Conservation (phyloP, 2,888 invertebrate genomes). For the Bruchidius siliquastri region DNA sequence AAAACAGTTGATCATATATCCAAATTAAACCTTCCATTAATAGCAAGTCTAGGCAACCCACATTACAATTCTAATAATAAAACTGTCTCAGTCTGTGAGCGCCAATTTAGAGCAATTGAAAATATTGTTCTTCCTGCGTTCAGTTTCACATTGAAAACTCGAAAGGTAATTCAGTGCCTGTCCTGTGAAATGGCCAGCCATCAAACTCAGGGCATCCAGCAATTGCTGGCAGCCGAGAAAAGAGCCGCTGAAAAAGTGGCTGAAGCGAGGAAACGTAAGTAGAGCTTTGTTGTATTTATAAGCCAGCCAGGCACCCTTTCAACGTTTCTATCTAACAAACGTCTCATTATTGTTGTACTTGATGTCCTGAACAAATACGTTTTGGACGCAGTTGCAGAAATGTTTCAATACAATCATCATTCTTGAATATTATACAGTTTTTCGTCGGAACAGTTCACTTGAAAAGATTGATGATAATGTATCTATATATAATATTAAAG, state of each 20-base stretch:
- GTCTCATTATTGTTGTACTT: too few species aligned
- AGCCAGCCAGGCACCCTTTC: not conserved
- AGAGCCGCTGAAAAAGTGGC: conserved; percentile 47
- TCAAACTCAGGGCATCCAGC: conserved; percentile 47
- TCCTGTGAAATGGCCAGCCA: conserved; percentile 37
- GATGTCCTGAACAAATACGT: too few species aligned
- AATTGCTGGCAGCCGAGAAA: conserved; percentile 45
- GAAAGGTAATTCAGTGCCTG: not conserved
- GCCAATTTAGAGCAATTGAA: not conserved
- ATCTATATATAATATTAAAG: too few species aligned
- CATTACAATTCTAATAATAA: not conserved
- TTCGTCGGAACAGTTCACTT: too few species aligned
- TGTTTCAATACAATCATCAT: too few species aligned
- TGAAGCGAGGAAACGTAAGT: conserved; percentile 46
- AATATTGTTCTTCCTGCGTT: not conserved
- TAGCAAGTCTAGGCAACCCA: not conserved
- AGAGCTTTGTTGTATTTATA: not conserved
- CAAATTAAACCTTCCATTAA: too few species aligned
- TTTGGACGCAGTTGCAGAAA: too few species aligned
- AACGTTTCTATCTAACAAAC: too few species aligned
- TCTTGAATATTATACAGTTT: too few species aligned
- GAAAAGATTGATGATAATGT: too few species aligned
- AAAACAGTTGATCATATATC: not conserved
- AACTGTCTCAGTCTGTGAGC: not conserved
- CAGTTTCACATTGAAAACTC: not conserved